These are phyloP conservation scores for Halictus quadricinctus DNA, from an alignment of 2,888 invertebrate species.

Conservation along the genomic window DNA sequence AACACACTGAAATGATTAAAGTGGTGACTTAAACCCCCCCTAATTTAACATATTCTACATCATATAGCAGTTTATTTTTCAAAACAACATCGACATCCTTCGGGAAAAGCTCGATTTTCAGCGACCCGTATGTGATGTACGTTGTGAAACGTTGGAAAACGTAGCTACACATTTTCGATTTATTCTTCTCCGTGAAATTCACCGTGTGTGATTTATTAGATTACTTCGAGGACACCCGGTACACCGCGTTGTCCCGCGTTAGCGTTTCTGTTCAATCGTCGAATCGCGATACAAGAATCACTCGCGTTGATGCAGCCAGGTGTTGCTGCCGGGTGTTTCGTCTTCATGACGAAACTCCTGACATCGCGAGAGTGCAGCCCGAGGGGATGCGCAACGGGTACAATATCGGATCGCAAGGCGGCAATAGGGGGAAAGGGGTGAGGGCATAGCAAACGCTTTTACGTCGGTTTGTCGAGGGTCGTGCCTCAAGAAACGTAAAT, in stretches of 20 bases:
- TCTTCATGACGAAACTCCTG: constrained; percentile 7
- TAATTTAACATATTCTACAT: background rate
- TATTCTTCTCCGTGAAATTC: background rate
- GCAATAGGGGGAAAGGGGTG: background rate
- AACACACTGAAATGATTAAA: background rate
- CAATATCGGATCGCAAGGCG: background rate
- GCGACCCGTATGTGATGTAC: background rate
- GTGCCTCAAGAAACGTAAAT: constrained; percentile 5
- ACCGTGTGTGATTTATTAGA: background rate
- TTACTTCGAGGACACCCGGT: background rate
- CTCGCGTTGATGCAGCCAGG: constrained; percentile 5
- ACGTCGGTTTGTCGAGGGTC: background rate
- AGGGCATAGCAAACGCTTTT: background rate
- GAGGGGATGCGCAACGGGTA: constrained; percentile 8
- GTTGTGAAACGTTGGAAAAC: background rate
- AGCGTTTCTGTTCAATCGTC: background rate
- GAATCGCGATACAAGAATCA: constrained; percentile 6
- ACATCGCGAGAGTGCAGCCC: constrained; percentile 10
- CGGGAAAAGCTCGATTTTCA: background rate
- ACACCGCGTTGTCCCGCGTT: background rate
- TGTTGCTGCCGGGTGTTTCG: constrained; percentile 13
- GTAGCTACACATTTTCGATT: background rate
- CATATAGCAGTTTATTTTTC: background rate
- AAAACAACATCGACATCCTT: background rate
- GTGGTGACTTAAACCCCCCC: background rate